Evolutionary conservation across 2,888 invertebrate species (phyloP).

Genomic region (Tillus elongatus): DNA sequence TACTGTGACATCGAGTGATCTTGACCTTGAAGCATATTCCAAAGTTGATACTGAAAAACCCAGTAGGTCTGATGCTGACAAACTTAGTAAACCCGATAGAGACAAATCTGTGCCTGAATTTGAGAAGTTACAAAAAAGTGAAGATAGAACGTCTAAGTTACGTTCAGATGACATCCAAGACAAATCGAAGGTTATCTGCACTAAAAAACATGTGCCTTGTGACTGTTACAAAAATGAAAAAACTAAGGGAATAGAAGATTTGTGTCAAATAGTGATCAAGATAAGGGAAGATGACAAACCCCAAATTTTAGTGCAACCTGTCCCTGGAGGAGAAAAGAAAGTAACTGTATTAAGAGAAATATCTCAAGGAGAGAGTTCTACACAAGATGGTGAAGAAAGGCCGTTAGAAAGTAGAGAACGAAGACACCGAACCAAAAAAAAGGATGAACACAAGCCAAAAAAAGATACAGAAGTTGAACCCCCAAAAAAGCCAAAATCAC

Average conservation of each 20-base stretch:
- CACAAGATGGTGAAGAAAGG: conserved; percentile 9
- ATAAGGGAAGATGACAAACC: conserved; percentile 30
- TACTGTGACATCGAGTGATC: no score
- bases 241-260: conserved; percentile 22
- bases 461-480: conserved; percentile 12
- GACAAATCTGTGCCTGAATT: no score
- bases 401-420: conserved; percentile 11
- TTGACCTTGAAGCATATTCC: no score
- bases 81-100: no score
- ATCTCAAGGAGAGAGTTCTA: background rate
- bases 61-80: no score
- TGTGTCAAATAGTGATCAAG: conserved; percentile 38
- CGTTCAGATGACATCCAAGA: conserved; percentile 1
- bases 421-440: conserved; percentile 10
- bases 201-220: conserved; percentile 20
- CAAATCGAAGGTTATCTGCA: conserved; percentile 10
- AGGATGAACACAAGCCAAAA: conserved; percentile 10
- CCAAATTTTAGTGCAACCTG: conserved; percentile 27
- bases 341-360: conserved; percentile 5
- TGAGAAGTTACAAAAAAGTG: no score
- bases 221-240: conserved; percentile 22
- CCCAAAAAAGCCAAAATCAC: conserved; percentile 26
- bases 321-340: conserved; percentile 13
- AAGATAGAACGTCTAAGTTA: no score
- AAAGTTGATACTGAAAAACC: no score